Percentiles rank a stretch among this genome's conserved stretches.
Conservation (phyloP, 2,797 vertebrate genomes). For the Takifugu ocellatus region DNA sequence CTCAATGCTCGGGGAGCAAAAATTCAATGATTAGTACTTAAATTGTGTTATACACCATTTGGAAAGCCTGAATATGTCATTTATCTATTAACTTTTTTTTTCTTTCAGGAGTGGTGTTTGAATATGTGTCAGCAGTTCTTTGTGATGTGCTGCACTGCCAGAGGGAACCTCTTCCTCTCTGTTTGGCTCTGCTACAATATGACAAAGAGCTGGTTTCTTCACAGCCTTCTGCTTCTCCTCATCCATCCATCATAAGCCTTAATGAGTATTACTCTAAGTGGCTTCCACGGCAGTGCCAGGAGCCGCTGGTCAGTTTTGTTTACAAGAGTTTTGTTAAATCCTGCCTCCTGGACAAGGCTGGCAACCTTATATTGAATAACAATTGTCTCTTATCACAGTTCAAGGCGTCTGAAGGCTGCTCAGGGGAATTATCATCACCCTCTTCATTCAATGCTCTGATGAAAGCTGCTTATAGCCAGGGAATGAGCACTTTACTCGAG, state of each 20-base stretch:
- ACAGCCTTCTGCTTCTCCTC: conserved; percentile 36
- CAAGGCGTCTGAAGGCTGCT: conserved; percentile 26
- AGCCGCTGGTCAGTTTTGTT: conserved; percentile 75
- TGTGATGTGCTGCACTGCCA: conserved; percentile 89
- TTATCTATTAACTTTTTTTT: neutral
- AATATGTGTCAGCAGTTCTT: conserved; percentile 82
- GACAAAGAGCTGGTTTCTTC: conserved; percentile 79
- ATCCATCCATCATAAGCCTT: conserved; percentile 69
- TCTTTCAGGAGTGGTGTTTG: conserved; percentile 65
- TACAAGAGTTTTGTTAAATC: neutral
- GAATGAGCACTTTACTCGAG: conserved; percentile 55
- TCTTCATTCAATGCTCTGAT: conserved; percentile 71
- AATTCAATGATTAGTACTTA: too few species aligned
- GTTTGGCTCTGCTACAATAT: conserved; percentile 85
- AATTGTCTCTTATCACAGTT: conserved; percentile 62
- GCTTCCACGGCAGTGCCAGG: conserved; percentile 78
- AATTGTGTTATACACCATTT: too few species aligned
- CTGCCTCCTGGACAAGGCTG: too few species aligned
- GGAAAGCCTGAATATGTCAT: neutral
- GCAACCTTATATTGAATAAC: neutral
- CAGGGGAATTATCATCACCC: conserved; percentile 3
- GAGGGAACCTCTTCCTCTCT: conserved; percentile 88
- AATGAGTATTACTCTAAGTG: conserved; percentile 86
- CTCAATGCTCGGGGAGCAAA: too few species aligned
- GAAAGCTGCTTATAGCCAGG: conserved; percentile 73